These are phyloP conservation scores for Trissolcus basalis DNA, from an alignment of 1,140 invertebrate species.

Conservation along the genomic window DNA sequence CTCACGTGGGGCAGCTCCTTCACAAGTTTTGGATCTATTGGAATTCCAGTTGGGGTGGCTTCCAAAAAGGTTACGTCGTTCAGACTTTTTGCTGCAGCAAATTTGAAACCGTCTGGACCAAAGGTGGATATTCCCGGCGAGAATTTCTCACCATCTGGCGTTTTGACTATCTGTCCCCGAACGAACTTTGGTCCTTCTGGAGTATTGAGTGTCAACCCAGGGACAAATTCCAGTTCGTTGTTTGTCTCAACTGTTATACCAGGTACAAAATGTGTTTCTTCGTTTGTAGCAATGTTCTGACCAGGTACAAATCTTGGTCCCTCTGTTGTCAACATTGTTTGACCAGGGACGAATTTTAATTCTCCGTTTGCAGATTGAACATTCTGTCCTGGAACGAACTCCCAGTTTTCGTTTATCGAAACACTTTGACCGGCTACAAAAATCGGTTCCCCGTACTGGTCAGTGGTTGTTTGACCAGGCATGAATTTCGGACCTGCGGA, in stretches of 20 bases:
- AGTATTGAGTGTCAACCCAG: conserved; percentile 81
- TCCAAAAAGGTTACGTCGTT: conserved; percentile 78
- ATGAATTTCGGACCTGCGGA: conserved; percentile 78
- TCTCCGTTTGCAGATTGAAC: conserved; percentile 67
- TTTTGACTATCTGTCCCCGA: conserved; percentile 81
- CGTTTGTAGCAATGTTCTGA: conserved; percentile 78
- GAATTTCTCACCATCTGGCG: conserved; percentile 78
- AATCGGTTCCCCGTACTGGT: conserved; percentile 74
- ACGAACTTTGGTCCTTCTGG: conserved; percentile 81
- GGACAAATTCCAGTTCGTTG: conserved; percentile 78
- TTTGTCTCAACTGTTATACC: conserved; percentile 78
- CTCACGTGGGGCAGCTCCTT: conserved; percentile 70
- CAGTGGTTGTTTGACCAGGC: conserved; percentile 78
- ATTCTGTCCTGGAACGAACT: conserved; percentile 76
- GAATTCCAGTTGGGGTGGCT: conserved; percentile 76
- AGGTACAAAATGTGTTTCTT: conserved; percentile 80
- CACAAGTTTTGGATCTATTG: conserved; percentile 79
- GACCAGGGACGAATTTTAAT: conserved; percentile 80
- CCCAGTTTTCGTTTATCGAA: conserved; percentile 64
- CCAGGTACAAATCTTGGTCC: conserved; percentile 81
- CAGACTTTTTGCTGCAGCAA: conserved; percentile 78
- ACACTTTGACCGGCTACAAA: conserved; percentile 77
- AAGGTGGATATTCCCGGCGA: conserved; percentile 78
- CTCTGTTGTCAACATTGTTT: conserved; percentile 77
- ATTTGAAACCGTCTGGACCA: conserved; percentile 77